Conservation (phyloP, 2,888 invertebrate species). For the Leptinotarsa haldemani region DNA sequence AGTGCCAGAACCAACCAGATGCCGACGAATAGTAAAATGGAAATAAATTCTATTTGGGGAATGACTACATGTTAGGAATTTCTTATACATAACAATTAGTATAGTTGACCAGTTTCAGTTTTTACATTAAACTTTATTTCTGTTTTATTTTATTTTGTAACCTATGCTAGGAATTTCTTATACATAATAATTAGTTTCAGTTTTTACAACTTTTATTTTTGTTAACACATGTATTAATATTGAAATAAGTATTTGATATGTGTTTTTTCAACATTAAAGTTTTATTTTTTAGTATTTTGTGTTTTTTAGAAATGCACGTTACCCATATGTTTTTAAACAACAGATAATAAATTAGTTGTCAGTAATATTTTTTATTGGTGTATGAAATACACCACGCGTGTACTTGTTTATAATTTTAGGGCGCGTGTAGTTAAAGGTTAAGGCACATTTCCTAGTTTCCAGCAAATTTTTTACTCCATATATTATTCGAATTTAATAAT, state of each 20-base stretch:
- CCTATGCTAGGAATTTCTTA: constrained; percentile 4
- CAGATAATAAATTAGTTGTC: not conserved
- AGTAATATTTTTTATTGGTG: constrained; percentile 5
- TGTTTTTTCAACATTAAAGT: constrained; percentile 10
- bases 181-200: not conserved
- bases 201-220: not conserved
- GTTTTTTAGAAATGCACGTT: not conserved
- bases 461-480: too few relatives aligned
- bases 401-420: not conserved
- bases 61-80: too few relatives aligned
- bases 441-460: too few relatives aligned
- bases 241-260: not conserved
- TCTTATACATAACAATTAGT: not conserved
- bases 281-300: not conserved
- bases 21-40: constrained; percentile 10
- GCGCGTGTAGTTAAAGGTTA: constrained; percentile 5
- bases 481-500: too few relatives aligned
- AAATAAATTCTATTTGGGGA: not conserved
- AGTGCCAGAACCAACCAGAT: constrained; percentile 11
- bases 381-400: constrained; percentile 22
- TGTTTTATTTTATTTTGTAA: constrained; percentile 17
- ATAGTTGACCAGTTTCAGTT: constrained; percentile 18
- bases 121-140: constrained; percentile 20
- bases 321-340: not conserved
- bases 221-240: not conserved